phyloP scores from a whole-genome alignment of 2,797 vertebrate species.

The Myotis myotis region DNA sequence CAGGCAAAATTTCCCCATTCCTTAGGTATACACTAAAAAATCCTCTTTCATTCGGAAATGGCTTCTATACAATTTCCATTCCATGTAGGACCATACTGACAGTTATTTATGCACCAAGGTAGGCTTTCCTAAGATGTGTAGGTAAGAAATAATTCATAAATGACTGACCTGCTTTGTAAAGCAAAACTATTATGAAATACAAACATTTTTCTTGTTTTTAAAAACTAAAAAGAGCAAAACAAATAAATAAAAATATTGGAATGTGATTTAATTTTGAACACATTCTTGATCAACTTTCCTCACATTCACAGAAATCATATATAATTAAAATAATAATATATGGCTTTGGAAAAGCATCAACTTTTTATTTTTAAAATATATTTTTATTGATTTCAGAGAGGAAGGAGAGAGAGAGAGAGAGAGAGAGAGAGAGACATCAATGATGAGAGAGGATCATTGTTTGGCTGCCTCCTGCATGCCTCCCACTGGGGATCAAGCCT shows the following conservation, averaged over 20 bases:
- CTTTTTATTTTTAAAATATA: too few relatives aligned
- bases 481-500: too few relatives aligned
- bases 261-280: neutral
- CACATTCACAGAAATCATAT: neutral
- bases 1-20: neutral
- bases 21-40: neutral
- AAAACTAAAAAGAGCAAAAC: neutral
- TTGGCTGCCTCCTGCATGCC: too few relatives aligned
- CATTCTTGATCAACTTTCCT: neutral
- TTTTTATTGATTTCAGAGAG: too few relatives aligned
- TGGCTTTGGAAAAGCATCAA: neutral
- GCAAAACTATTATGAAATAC: neutral
- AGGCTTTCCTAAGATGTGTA: neutral
- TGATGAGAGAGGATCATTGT: too few relatives aligned
- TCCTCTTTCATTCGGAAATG: neutral
- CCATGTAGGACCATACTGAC: neutral
- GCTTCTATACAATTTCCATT: neutral
- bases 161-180: neutral
- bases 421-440: too few relatives aligned
- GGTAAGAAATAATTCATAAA: neutral
- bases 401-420: too few relatives aligned
- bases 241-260: constrained; percentile 9
- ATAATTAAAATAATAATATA: constrained; percentile 20
- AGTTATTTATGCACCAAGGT: neutral
- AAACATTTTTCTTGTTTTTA: neutral